A percentile compares a stretch with the other conserved stretches of the same genome.
These are phyloP conservation scores for Pavo muticus DNA, from an alignment of 2,113 vertebrate genomes.

Conservation along the genomic window DNA sequence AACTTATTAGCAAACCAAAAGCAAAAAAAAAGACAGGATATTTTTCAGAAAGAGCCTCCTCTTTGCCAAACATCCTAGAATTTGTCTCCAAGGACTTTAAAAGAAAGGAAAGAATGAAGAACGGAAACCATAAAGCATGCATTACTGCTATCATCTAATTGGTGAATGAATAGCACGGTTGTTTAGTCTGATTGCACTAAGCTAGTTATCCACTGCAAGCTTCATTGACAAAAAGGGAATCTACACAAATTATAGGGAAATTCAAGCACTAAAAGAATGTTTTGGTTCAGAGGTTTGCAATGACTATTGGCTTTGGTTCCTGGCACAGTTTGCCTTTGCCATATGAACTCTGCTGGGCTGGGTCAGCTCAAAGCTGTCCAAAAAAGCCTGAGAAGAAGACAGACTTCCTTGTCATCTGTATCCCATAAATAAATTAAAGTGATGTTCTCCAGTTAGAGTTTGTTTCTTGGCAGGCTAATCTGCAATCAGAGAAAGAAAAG, in stretches of 20 bases:
- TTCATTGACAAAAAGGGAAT: conserved; percentile 85
- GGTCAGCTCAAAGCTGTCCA: conserved; percentile 79
- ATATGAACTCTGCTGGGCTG: conserved; percentile 81
- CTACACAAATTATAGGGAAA: conserved; percentile 83
- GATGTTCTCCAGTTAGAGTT: conserved; percentile 84
- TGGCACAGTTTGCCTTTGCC: conserved; percentile 75
- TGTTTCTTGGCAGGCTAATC: conserved; percentile 85
- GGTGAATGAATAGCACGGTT: conserved; percentile 82
- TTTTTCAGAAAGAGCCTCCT: conserved; percentile 74
- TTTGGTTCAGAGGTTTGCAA: conserved; percentile 83
- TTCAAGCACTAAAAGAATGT: conserved; percentile 82
- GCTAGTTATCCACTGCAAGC: conserved; percentile 78
- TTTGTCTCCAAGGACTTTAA: conserved; percentile 80
- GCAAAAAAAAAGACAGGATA: conserved; percentile 61
- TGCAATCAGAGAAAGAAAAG: conserved; percentile 83
- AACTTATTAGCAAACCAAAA: conserved; percentile 73
- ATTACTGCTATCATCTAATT: conserved; percentile 81
- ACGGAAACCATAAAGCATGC: conserved; percentile 82
- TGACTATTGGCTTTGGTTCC: conserved; percentile 81
- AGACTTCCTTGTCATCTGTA: conserved; percentile 85
- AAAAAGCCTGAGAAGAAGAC: conserved; percentile 80
- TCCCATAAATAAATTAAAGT: conserved; percentile 88
- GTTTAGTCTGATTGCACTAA: conserved; percentile 82
- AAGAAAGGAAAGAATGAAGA: conserved; percentile 81
- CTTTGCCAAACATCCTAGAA: conserved; percentile 77